Evolutionary conservation across 1,140 invertebrate genomes (phyloP).

Genomic region (Myzus persicae): DNA sequence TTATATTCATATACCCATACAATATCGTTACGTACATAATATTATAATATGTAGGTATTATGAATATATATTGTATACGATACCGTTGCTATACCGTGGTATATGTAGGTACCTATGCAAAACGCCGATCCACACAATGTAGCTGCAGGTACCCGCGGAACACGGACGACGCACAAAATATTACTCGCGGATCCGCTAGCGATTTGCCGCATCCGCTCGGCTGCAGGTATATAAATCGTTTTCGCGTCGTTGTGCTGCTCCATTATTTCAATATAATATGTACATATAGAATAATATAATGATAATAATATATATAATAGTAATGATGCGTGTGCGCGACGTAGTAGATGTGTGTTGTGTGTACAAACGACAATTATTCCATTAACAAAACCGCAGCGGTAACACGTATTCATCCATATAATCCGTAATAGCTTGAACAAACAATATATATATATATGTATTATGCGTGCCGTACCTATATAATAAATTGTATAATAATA

Average conservation of each 20-base stretch:
- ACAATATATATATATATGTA: background rate
- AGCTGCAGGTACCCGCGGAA: background rate
- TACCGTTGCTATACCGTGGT: too few species aligned
- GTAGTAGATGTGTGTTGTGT: background rate
- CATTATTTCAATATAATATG: background rate
- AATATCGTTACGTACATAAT: too few species aligned
- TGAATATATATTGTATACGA: too few species aligned
- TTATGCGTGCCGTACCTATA: background rate
- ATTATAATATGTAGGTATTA: too few species aligned
- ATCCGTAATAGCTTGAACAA: background rate
- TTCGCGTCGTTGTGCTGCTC: background rate
- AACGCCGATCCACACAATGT: too few species aligned
- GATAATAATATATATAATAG: background rate
- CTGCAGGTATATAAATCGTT: background rate
- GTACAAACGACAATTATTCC: background rate
- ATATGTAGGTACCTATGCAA: too few species aligned
- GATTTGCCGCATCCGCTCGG: background rate
- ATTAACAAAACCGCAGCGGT: slow-evolving; percentile 1
- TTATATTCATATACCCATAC: too few species aligned
- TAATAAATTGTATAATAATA: background rate
- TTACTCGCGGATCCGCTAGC: background rate
- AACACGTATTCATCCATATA: slow-evolving; percentile 6
- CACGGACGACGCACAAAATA: background rate
- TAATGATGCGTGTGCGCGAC: background rate
- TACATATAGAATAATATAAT: background rate